Conservation (phyloP, 2,113 vertebrate species). For the Pungitius pungitius region DNA sequence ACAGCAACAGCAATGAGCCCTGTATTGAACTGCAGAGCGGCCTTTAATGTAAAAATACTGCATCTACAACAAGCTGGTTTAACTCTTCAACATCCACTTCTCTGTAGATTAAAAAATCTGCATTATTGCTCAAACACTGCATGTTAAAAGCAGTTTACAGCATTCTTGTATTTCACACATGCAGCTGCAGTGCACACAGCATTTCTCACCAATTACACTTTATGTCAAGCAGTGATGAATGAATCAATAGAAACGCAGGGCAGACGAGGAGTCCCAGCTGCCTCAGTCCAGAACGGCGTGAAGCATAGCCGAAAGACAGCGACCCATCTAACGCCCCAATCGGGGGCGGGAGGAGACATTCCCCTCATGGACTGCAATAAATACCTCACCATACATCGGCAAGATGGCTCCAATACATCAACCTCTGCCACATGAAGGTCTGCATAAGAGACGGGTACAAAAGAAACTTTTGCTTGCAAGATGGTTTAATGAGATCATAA, state of each 20-base stretch:
- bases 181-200: constrained; percentile 10
- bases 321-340: constrained; percentile 31
- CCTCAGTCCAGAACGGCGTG: constrained; percentile 16
- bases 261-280: constrained; percentile 52
- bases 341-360: constrained; percentile 26
- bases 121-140: constrained; percentile 4
- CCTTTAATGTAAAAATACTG: constrained; percentile 16
- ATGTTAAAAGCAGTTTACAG: not conserved
- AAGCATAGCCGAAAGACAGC: constrained; percentile 29
- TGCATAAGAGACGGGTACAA: not conserved
- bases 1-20: constrained; percentile 41
- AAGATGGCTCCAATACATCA: constrained; percentile 57
- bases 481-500: not conserved
- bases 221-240: constrained; percentile 61
- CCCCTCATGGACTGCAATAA: constrained; percentile 67
- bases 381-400: constrained; percentile 36
- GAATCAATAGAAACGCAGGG: constrained; percentile 38
- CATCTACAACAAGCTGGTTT: not conserved
- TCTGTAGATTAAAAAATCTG: constrained; percentile 15
- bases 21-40: constrained; percentile 17
- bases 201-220: constrained; percentile 49
- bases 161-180: not conserved
- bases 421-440: constrained; percentile 24
- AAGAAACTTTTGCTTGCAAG: constrained; percentile 27
- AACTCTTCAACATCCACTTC: not conserved